phyloP scores from a whole-genome alignment of 2,888 invertebrate species.

The Nomada fucata region DNA sequence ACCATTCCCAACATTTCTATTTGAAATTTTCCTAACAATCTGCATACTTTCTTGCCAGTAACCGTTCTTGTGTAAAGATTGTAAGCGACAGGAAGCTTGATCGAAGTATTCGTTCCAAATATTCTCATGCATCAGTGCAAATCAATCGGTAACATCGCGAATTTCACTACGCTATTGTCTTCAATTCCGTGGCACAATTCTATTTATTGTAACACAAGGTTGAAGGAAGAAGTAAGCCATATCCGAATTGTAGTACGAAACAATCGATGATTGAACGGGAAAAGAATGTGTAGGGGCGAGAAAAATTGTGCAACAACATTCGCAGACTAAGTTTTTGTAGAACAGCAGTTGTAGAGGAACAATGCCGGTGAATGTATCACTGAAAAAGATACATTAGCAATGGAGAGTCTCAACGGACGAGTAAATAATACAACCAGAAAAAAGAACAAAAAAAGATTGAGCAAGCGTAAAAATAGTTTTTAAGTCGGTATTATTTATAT shows the following conservation, averaged over 20 bases:
- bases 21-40: not conserved
- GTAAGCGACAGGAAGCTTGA: constrained; percentile 1
- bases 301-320: constrained; percentile 39
- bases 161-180: constrained; percentile 6
- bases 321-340: constrained; percentile 49
- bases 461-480: constrained; percentile 75
- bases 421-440: constrained; percentile 33
- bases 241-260: constrained; percentile 22
- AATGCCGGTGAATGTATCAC: no score
- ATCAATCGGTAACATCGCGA: not conserved
- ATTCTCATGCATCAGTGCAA: constrained; percentile 1
- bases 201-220: constrained; percentile 21
- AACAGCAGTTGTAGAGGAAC: constrained; percentile 21
- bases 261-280: not conserved
- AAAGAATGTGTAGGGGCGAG: not conserved
- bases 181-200: constrained; percentile 14
- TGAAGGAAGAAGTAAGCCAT: constrained; percentile 31
- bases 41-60: constrained; percentile 8
- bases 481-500: constrained; percentile 83
- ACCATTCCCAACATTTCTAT: no score
- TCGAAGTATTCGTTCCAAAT: constrained; percentile 8
- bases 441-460: constrained; percentile 7
- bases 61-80: constrained; percentile 21
- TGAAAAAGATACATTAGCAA: no score
- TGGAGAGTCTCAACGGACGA: constrained; percentile 49